Base-by-base conservation (phyloP, 2,113 vertebrate species). In the Apodemus speciosus region DNA sequence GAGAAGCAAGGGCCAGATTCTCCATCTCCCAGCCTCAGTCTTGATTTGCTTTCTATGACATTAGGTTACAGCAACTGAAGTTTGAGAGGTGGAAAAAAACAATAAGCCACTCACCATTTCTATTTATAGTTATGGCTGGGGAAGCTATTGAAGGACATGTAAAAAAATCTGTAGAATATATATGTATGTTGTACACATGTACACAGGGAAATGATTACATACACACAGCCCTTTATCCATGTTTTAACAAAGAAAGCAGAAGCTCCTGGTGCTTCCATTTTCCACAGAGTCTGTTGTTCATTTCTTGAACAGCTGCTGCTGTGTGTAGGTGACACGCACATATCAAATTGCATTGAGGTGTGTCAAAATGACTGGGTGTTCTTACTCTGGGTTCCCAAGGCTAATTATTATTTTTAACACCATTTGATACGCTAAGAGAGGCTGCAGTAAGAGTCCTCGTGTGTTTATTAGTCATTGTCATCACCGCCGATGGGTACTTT, bases 361-460 rank as follows among this genome's bases (percentile, higher is more conserved):
- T 84, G 81, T 92, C 91, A 66, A 23, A 91, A 93, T 75, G 75
- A 95, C 93, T 94, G 83, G 94, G 80, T 93, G 88, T 79, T 85
- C 91, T 94, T 86, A 76, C 60, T 90, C 40, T 85, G 90, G 25
- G 38, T 92, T 94, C 69, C 25, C 71, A 73, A 38, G 35, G 62
- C 77, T 93, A 93, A 96, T 96, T 93, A 94, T 95, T 95, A 73
- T 90, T 90, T 96, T 95, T 88, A 93, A 94, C 68, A 94, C 62
- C 35, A 71, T 96, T 95, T 83, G 72, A 94, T 92, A 90, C 94
- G 81, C 51, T 89, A 95, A 96, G 38, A 32, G 69, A 83, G 64
- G 46, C 87, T 72, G 58, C 76, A 7, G 21, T 21, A 49, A 23
- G 76, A 32, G 77, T 90, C 85, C 66, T 92, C 62, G 49, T 51